These are phyloP conservation scores for Frankliniella intonsa DNA, from an alignment of 2,888 invertebrate species.

Conservation along the genomic window DNA sequence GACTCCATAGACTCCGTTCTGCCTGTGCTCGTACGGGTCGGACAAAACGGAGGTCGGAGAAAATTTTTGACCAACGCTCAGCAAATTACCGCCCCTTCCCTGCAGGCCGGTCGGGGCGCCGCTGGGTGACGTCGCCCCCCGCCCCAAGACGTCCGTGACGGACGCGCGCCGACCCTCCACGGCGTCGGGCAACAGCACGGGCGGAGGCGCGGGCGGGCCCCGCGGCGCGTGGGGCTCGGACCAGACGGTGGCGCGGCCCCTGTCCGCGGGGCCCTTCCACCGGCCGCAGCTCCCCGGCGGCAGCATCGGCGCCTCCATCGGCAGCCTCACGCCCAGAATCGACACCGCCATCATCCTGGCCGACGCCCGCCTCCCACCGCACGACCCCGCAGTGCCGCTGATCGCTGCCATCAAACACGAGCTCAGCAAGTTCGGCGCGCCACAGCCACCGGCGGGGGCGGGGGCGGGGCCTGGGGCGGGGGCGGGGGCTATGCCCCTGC, in stretches of 20 bases:
- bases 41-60: no score
- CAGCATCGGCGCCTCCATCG: slow-evolving; percentile 62
- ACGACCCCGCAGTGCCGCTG: slow-evolving; percentile 74
- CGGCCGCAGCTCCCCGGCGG: slow-evolving; percentile 51
- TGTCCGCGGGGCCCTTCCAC: slow-evolving; percentile 63
- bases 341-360: slow-evolving; percentile 54
- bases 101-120: slow-evolving; percentile 38
- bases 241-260: slow-evolving; percentile 48
- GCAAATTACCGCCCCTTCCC: slow-evolving; percentile 15
- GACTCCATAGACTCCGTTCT: no score
- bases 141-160: slow-evolving; percentile 38
- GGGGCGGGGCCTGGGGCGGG: slow-evolving; percentile 71
- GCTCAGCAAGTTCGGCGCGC: slow-evolving; percentile 60
- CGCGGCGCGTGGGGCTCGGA: slow-evolving; percentile 37
- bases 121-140: slow-evolving; percentile 35
- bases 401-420: slow-evolving; percentile 82
- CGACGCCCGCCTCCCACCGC: slow-evolving; percentile 55
- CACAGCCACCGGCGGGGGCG: slow-evolving; percentile 84
- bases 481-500: slow-evolving; percentile 51
- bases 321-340: slow-evolving; percentile 69
- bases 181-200: slow-evolving; percentile 32
- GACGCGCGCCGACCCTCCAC: slow-evolving; percentile 21
- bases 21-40: no score
- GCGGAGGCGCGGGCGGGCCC: slow-evolving; percentile 36
- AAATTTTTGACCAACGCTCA: no score